These are phyloP conservation scores for Scaptomyza montana DNA, from an alignment of 1,140 invertebrate genomes.

Conservation along the genomic window DNA sequence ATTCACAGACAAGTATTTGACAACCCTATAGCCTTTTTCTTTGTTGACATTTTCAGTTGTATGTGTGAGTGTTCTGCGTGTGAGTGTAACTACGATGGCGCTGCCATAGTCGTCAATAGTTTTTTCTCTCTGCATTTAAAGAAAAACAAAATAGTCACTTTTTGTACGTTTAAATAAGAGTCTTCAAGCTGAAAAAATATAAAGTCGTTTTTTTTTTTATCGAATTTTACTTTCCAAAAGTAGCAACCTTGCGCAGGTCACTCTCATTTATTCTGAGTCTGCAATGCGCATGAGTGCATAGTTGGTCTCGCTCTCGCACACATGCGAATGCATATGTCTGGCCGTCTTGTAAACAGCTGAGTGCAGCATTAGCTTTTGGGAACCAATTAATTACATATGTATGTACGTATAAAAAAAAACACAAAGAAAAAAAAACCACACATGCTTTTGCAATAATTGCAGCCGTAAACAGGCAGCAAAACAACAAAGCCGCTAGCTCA, in stretches of 20 bases:
- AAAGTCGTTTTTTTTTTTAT: slow-evolving; percentile 9
- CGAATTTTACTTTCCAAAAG: slow-evolving; percentile 28
- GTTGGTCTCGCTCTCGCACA: slow-evolving; percentile 31
- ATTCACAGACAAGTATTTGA: slow-evolving; percentile 30
- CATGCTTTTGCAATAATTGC: slow-evolving; percentile 46
- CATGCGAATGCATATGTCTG: slow-evolving; percentile 32
- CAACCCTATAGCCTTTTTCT: slow-evolving; percentile 53
- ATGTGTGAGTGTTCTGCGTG: slow-evolving; percentile 28
- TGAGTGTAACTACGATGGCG: slow-evolving; percentile 12
- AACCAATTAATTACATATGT: slow-evolving; percentile 34
- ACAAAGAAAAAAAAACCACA: background rate
- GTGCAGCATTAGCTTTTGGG: slow-evolving; percentile 48
- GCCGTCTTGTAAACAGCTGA: slow-evolving; percentile 64
- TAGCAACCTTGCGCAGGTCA: slow-evolving; percentile 48
- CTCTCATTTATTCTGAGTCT: slow-evolving; percentile 38
- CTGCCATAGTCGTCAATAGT: slow-evolving; percentile 22
- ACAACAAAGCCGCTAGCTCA: slow-evolving; percentile 36
- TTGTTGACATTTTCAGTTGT: slow-evolving; percentile 52
- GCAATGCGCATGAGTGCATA: slow-evolving; percentile 46
- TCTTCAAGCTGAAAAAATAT: background rate
- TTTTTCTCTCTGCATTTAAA: background rate
- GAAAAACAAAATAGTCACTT: background rate
- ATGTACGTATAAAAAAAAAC: slow-evolving; percentile 3
- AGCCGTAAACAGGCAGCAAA: slow-evolving; percentile 24
- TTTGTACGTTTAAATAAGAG: background rate